These are phyloP conservation scores for Aspidiotus rigidus DNA, from an alignment of 2,888 invertebrate species.

Conservation along the genomic window DNA sequence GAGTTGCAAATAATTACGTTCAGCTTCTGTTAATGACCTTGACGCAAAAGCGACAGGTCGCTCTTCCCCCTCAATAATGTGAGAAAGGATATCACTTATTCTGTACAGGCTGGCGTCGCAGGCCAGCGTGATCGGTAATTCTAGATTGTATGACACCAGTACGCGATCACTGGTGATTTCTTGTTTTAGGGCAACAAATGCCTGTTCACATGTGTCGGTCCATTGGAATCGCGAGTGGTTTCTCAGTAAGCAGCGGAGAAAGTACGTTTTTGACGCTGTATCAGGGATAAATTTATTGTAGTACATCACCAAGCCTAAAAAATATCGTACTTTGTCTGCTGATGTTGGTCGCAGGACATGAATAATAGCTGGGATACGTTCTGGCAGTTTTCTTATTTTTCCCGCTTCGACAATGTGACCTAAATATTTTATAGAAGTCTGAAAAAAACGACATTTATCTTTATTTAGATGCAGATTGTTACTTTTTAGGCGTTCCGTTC, in stretches of 20 bases:
- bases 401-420: not conserved
- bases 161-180: not conserved
- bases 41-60: not conserved
- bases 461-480: not conserved
- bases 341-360: not conserved
- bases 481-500: not conserved
- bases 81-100: not conserved
- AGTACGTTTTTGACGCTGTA: not conserved
- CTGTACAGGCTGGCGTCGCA: not conserved
- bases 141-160: not conserved
- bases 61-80: not conserved
- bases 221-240: not conserved
- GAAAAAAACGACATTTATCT: not conserved
- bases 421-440: not conserved
- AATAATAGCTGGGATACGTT: not conserved
- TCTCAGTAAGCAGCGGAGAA: not conserved
- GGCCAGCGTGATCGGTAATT: not conserved
- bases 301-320: not conserved
- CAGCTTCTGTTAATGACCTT: not conserved
- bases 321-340: not conserved
- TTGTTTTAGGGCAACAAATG: not conserved
- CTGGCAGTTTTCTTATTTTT: not conserved
- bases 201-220: not conserved
- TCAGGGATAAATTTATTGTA: not conserved
- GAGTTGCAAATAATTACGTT: not conserved